Conservation (phyloP, 2,797 vertebrate genomes). For the Chloroceryle inda region DNA sequence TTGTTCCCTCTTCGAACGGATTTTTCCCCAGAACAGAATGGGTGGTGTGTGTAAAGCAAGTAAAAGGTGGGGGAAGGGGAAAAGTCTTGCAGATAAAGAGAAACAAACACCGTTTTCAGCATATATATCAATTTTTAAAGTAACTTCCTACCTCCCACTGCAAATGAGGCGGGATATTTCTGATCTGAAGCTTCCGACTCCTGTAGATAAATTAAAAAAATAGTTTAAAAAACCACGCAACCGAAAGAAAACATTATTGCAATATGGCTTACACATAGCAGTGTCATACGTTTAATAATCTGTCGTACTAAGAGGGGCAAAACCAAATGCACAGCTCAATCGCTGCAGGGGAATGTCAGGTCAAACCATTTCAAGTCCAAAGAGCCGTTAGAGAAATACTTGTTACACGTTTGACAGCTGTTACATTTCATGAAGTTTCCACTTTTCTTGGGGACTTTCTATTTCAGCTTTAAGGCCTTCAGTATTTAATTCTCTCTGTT, state of each 20-base stretch:
- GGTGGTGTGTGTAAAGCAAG: conserved; percentile 51
- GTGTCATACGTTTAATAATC: not conserved
- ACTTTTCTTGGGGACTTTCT: conserved; percentile 17
- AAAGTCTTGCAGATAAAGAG: conserved; percentile 9
- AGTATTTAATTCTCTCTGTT: not conserved
- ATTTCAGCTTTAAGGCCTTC: conserved; percentile 28
- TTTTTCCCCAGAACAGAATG: conserved; percentile 66
- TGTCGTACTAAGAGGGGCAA: conserved; percentile 20
- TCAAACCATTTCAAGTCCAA: conserved; percentile 45
- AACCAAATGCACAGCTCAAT: conserved; percentile 6
- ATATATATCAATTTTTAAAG: conserved; percentile 9
- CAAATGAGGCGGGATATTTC: conserved; percentile 96
- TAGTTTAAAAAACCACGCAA: not conserved
- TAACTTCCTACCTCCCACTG: conserved; percentile 93
- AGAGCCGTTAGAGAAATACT: conserved; percentile 45
- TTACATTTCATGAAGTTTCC: conserved; percentile 18
- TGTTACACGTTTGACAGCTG: conserved; percentile 47
- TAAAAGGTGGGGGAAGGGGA: conserved; percentile 47
- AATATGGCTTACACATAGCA: conserved; percentile 31
- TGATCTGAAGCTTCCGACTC: conserved; percentile 96
- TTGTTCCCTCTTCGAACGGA: conserved; percentile 71
- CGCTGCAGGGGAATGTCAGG: not conserved
- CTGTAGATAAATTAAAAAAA: conserved; percentile 79
- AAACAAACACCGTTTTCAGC: conserved; percentile 50
- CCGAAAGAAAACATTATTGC: not conserved